phyloP scores from a whole-genome alignment of 2,888 invertebrate species.

The Lottia gigantea region DNA sequence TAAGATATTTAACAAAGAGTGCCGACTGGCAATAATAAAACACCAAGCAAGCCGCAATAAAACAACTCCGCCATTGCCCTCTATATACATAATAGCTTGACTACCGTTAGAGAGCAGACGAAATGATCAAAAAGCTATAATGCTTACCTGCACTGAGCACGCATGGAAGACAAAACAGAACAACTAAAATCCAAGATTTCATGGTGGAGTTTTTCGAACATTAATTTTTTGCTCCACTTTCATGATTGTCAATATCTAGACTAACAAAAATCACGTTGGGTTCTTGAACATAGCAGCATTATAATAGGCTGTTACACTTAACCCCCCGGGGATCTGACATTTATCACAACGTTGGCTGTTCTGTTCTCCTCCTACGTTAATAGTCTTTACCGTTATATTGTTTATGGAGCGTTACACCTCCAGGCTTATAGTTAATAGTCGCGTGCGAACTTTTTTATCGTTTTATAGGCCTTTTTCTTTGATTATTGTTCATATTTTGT shows the following conservation, averaged over 20 bases:
- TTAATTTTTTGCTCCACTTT: not conserved
- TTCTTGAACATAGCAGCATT: slow-evolving; percentile 4
- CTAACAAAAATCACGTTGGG: slow-evolving; percentile 4
- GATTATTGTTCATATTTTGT: too few relatives aligned
- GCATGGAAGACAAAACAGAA: not conserved
- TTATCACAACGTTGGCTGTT: slow-evolving; percentile 8
- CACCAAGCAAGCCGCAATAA: not conserved
- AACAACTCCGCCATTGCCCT: slow-evolving; percentile 6
- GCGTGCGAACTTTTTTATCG: too few relatives aligned
- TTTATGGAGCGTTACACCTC: too few relatives aligned
- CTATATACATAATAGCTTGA: not conserved
- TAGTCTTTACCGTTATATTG: not conserved
- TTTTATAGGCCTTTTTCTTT: too few relatives aligned
- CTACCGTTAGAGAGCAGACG: not conserved
- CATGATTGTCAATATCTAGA: slow-evolving; percentile 5
- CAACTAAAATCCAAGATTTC: not conserved
- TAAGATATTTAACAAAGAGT: slow-evolving; percentile 1
- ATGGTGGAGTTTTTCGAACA: slow-evolving; percentile 3
- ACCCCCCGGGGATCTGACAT: slow-evolving; percentile 9
- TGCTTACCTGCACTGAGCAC: not conserved
- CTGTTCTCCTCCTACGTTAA: not conserved
- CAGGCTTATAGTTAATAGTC: too few relatives aligned
- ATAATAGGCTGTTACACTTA: slow-evolving; percentile 10
- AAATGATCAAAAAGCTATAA: not conserved
- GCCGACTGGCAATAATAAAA: slow-evolving; percentile 8